phyloP scores from a whole-genome alignment of 2,797 vertebrate species.

The Spinus pinus region DNA sequence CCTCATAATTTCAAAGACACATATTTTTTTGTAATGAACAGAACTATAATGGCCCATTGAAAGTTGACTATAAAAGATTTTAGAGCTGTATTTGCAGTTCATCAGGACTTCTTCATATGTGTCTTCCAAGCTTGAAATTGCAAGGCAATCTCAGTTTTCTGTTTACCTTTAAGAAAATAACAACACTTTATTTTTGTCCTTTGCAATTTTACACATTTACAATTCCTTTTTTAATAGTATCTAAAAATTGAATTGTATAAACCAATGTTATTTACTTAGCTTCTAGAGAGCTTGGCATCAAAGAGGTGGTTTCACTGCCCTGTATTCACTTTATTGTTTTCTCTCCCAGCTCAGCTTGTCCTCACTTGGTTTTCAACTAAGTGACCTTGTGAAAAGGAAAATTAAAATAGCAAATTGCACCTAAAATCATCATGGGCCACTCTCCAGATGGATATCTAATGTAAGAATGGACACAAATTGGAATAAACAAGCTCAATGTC shows the following conservation, averaged over 20 bases:
- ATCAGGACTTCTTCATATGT: background rate
- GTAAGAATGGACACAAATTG: background rate
- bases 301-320: background rate
- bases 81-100: background rate
- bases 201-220: background rate
- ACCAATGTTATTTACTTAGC: background rate
- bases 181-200: background rate
- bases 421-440: background rate
- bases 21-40: slow-evolving; percentile 28
- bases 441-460: background rate
- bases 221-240: background rate
- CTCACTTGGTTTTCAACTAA: background rate
- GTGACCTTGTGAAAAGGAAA: background rate
- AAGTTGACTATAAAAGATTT: background rate
- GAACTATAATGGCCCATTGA: background rate
- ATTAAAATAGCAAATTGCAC: background rate
- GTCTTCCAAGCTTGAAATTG: background rate
- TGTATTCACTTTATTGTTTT: background rate
- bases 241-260: background rate
- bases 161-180: background rate
- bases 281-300: background rate
- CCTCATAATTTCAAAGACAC: background rate
- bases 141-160: background rate
- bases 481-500: background rate
- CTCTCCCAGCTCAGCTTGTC: background rate